Percentiles rank a stretch among this genome's conserved stretches.
Evolutionary conservation across 1,140 invertebrate species (phyloP).

Genomic region (Aphidius gifuensis): DNA sequence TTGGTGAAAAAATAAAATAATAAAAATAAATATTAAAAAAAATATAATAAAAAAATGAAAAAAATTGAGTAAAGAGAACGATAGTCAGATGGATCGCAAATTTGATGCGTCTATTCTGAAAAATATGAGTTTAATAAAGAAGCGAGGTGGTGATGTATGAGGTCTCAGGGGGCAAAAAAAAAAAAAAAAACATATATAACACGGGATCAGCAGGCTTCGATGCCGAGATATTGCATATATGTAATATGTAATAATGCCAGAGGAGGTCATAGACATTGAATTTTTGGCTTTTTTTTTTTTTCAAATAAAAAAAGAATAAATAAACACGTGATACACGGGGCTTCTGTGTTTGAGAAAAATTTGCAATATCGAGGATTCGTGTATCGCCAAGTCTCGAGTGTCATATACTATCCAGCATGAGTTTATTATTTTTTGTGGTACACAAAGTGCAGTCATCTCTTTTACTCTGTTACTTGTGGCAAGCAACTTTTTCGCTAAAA

Average conservation of each 20-base stretch:
- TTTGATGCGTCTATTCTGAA: slow-evolving; percentile 39
- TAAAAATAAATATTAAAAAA: too few species aligned
- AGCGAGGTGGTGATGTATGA: slow-evolving; percentile 48
- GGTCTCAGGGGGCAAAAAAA: slow-evolving; percentile 10
- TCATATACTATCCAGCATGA: too few species aligned
- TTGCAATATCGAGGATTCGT: too few species aligned
- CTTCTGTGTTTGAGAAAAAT: too few species aligned
- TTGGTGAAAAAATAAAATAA: slow-evolving; percentile 1
- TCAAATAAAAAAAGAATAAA: too few species aligned
- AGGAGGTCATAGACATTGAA: slow-evolving; percentile 6
- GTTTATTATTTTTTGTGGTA: too few species aligned
- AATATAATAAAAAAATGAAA: background rate
- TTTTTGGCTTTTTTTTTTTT: too few species aligned
- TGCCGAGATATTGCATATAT: slow-evolving; percentile 45
- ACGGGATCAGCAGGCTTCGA: slow-evolving; percentile 45
- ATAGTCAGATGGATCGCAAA: slow-evolving; percentile 17
- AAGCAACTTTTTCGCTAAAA: background rate
- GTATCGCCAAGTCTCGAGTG: too few species aligned
- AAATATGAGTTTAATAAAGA: slow-evolving; percentile 56
- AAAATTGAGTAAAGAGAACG: background rate
- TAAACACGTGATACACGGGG: too few species aligned
- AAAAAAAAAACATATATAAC: background rate
- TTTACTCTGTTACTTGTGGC: background rate
- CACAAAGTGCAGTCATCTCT: background rate
- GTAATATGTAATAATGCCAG: slow-evolving; percentile 32